A percentile compares a stretch with the other conserved stretches of the same genome.
These are phyloP conservation scores for Aphodius granarius DNA, from an alignment of 2,888 invertebrate genomes.

Conservation along the genomic window DNA sequence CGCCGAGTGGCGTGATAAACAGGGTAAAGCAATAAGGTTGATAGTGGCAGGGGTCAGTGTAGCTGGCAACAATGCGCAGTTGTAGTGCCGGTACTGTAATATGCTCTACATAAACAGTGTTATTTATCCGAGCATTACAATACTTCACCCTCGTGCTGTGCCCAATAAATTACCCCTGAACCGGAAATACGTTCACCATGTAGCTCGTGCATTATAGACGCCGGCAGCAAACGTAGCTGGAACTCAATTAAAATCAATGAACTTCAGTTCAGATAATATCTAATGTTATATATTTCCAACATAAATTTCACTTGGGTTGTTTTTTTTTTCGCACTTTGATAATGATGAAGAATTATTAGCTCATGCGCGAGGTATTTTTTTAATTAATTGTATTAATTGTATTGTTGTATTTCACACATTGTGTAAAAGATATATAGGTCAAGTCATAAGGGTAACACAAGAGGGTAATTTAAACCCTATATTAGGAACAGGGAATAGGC, in stretches of 20 bases:
- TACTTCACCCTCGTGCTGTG: neutral
- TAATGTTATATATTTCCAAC: neutral
- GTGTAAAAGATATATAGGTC: too few species aligned
- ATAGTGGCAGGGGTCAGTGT: neutral
- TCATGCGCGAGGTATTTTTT: too few species aligned
- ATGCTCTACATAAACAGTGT: neutral
- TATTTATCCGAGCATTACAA: neutral
- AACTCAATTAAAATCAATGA: neutral
- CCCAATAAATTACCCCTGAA: neutral
- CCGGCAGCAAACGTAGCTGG: neutral
- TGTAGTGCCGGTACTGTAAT: neutral
- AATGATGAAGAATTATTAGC: too few species aligned
- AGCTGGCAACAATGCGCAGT: neutral
- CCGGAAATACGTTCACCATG: neutral
- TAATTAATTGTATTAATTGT: too few species aligned
- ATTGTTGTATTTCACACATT: too few species aligned
- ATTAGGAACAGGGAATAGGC: neutral
- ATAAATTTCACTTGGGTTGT: neutral
- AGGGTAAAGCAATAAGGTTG: neutral
- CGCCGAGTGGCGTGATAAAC: neutral
- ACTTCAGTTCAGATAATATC: neutral
- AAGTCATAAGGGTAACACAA: too few species aligned
- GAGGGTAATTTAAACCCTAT: too few species aligned
- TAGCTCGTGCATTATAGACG: neutral
- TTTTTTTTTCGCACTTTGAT: too few species aligned